Evolutionary conservation across 2,113 vertebrate species (phyloP).

Genomic region (Cranoglanis bouderius): DNA sequence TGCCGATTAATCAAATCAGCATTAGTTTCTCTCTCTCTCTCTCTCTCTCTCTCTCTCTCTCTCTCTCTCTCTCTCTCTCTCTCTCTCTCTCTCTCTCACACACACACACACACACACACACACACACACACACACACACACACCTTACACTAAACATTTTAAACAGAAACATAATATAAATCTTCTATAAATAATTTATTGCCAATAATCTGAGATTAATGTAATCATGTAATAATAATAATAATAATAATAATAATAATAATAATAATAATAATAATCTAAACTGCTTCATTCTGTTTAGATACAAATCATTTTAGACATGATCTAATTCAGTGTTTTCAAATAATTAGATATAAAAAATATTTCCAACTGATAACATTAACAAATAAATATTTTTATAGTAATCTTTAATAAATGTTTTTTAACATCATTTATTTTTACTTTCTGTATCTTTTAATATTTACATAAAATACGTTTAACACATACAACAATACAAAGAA

Average conservation of each 20-base stretch:
- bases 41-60: not conserved
- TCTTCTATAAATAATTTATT: too few species aligned
- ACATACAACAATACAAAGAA: too few species aligned
- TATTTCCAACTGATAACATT: not conserved
- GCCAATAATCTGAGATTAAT: too few species aligned
- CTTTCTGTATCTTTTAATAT: not conserved
- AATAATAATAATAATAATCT: too few species aligned
- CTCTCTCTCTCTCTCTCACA: too few species aligned
- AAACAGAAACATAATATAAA: not conserved
- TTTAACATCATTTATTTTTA: not conserved
- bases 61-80: not conserved
- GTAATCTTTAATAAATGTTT: not conserved
- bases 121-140: conserved; percentile 19
- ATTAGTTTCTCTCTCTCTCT: conserved; percentile 4
- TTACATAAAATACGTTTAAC: not conserved
- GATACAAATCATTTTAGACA: not conserved
- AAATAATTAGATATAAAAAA: not conserved
- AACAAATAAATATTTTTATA: not conserved
- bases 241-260: too few species aligned
- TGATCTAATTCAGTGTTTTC: too few species aligned
- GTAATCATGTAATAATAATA: too few species aligned
- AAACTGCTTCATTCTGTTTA: not conserved
- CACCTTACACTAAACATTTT: not conserved
- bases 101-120: not conserved
- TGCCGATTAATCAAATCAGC: conserved; percentile 36